Evolutionary conservation across 2,797 vertebrate genomes (phyloP), one percentile per base, ranked within the genome.

Genomic region (Premnoplex brunnescens): DNA sequence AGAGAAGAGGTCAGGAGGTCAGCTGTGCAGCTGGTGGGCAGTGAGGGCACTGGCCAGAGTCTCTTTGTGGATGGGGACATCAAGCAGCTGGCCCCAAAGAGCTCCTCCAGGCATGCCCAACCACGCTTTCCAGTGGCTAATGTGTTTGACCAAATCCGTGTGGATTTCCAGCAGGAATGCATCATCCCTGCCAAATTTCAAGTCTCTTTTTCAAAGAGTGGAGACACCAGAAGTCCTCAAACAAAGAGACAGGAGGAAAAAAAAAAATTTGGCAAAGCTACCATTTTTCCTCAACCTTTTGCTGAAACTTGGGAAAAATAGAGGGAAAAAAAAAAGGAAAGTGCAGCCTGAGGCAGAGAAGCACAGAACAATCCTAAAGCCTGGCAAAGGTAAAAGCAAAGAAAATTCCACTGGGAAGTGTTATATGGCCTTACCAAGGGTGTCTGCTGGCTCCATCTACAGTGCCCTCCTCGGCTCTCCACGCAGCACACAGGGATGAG

Each of bases 141-240:
- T n/a, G 51, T 51, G 34, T 43, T 76, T 82, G 59, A 91, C 88
- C 90, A 95, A 88, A 88, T 85, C 51, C 23, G 63, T 34, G 63
- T 9, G 56, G 51, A 86, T 75, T 90, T 88, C 80, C 71, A 93
- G 56, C 60, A 89, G 87, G 91, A 96, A 96, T 88, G 91, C 75
- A 66, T 17, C 54, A 51, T 24, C 23, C 54, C 79, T 91, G 90
- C 88, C 96, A 97, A 87, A 91, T 55, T 84, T 79, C 67, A 85
- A 81, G 44, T 66, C 88, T 94, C 66, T 76, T 93, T 96, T 88
- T 85, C 77, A 79, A 88, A 90, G 80, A n/a, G 3, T 73, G 90
- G 55, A 95, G 67, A 88, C 89, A 94, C 56, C 92, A 83, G 72
- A 93, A 93, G 26, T 68, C 60, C 46, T 89, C 75, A 77, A 51